phyloP scores from a whole-genome alignment of 2,113 vertebrate genomes.

The Salvelinus sp. region DNA sequence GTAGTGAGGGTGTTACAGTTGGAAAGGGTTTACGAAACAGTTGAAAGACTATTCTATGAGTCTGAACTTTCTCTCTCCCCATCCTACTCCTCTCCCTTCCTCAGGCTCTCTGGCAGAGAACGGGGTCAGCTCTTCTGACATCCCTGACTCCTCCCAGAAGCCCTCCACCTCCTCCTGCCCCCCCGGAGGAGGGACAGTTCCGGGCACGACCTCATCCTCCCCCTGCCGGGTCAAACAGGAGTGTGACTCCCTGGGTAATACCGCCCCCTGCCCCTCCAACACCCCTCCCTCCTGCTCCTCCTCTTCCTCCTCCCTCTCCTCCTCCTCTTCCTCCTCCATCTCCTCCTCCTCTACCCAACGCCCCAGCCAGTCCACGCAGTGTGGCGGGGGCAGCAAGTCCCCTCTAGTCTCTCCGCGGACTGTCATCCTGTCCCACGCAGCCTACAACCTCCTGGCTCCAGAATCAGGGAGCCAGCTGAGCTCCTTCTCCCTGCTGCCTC shows the following conservation, averaged over 20 bases:
- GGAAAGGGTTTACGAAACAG: background rate
- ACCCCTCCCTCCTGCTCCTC: constrained; percentile 57
- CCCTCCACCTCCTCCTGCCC: constrained; percentile 65
- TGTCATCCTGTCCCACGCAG: constrained; percentile 87
- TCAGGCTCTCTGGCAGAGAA: constrained; percentile 88
- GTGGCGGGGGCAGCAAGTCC: constrained; percentile 43
- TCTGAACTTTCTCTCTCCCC: background rate
- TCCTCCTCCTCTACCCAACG: constrained; percentile 76
- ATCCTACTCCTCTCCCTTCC: constrained; percentile 1
- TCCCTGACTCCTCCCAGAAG: constrained; percentile 79
- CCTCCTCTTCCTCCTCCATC: constrained; percentile 64
- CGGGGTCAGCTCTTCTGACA: constrained; percentile 78
- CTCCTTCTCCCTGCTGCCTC: constrained; percentile 86
- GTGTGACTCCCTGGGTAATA: constrained; percentile 84
- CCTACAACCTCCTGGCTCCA: constrained; percentile 83
- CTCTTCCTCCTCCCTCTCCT: constrained; percentile 71
- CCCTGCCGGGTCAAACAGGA: constrained; percentile 83
- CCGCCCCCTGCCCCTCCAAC: constrained; percentile 69
- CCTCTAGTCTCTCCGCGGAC: constrained; percentile 78
- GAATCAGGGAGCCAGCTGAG: constrained; percentile 79
- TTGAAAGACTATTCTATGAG: background rate
- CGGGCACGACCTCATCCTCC: constrained; percentile 12
- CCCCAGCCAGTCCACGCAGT: constrained; percentile 71
- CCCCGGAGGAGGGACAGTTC: constrained; percentile 68
- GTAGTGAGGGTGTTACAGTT: background rate